A percentile compares a stretch with the other conserved stretches of the same genome.
Evolutionary conservation across 2,888 invertebrate genomes (phyloP).

Genomic region (Diaphora mendica): DNA sequence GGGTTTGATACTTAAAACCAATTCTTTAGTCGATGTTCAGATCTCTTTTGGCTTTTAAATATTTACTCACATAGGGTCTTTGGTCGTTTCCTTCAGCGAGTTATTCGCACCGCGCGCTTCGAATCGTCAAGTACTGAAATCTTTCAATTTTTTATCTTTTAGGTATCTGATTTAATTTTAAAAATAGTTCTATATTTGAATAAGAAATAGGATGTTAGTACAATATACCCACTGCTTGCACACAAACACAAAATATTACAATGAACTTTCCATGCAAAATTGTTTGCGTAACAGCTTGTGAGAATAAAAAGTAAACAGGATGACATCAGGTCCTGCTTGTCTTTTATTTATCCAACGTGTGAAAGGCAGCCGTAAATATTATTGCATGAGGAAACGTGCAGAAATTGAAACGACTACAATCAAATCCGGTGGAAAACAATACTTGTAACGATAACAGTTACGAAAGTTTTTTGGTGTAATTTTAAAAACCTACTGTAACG

Average conservation of each 20-base stretch:
- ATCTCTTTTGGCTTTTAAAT: not conserved
- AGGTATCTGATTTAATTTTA: too few species aligned
- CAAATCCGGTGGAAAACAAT: slow-evolving; percentile 18
- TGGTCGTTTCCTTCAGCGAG: too few species aligned
- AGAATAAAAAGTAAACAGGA: slow-evolving; percentile 7
- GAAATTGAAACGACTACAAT: slow-evolving; percentile 38
- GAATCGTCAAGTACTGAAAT: too few species aligned
- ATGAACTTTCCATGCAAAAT: not conserved
- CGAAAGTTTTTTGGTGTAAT: not conserved
- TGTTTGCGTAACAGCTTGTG: not conserved
- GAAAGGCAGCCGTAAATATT: slow-evolving; percentile 14
- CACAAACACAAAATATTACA: not conserved
- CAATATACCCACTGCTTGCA: not conserved
- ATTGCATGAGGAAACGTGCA: slow-evolving; percentile 23
- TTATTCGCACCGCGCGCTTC: too few species aligned
- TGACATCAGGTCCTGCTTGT: not conserved
- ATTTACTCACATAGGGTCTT: not conserved
- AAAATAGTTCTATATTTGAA: too few species aligned
- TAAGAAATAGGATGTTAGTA: not conserved
- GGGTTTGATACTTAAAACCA: not conserved
- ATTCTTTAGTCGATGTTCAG: not conserved
- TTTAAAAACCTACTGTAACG: not conserved
- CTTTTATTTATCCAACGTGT: slow-evolving; percentile 5
- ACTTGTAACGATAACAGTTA: slow-evolving; percentile 13
- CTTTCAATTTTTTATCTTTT: not conserved